Base-by-base conservation (phyloP, 2,113 vertebrate genomes). In the Hippocampus zosterae region DNA sequence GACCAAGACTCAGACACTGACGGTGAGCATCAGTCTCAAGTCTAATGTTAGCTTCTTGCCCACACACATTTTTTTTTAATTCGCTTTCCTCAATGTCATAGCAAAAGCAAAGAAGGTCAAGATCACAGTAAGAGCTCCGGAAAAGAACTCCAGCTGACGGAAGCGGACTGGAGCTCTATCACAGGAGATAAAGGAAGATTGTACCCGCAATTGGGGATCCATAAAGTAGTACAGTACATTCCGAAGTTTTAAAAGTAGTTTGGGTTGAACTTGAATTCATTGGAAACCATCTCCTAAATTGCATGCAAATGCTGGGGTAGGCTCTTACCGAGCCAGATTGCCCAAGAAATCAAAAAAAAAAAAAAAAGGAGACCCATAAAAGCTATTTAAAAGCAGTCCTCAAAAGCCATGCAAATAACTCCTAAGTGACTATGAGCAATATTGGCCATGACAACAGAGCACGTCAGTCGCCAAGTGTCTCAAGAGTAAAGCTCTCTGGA, bases 21-120 rank as follows among this genome's bases (percentile, higher is more conserved):
- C 41, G 56, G 77, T 86, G 71, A 8, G 78, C 27, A 68, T 59
- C 21, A 40, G 1, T 52, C 71, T 40, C 21, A 11, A 5, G 61
- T 53, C 60, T 71, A 46, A 62, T 40, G 29, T n/a, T 7, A 41
- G 40, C n/a, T 23, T 25, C 11, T 64, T 5, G 7, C 2, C 15
- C 21, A 1, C 21, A 42, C 63, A 5, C 1, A 7, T 52, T 15
- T 65, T 64, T 52, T 15, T 65, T 59, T n/a, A 67, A 33, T 55
- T 9, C 13, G 53, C 7, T 4, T 42, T 37, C 37, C 19, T 67
- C 4, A 15, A 64, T 87, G 88, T 65, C n/a, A 21, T 42, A n/a
- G 73, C 77, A 11, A 60, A 63, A 9, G 83, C 84, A n/a, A 87
- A 69, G 69, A 90, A 84, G 66, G 55, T 82, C 57, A 84, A 85